Base-by-base conservation (phyloP, 2,797 vertebrate genomes). In the Melanotaenia boesemani region DNA sequence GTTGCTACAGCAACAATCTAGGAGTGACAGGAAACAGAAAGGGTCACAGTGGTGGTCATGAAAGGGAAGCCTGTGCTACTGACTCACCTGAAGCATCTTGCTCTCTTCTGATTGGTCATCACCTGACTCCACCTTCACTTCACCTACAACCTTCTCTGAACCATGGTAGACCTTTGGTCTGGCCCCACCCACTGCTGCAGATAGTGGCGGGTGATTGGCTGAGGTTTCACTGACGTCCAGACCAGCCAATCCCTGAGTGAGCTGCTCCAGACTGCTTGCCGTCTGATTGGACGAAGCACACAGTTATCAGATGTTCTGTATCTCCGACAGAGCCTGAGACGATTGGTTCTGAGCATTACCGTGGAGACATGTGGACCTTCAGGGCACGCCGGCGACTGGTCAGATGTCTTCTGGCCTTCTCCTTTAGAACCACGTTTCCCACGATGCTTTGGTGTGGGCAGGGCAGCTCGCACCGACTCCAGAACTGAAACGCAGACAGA, bases 201-300 rank as follows among this genome's bases (percentile, higher is more conserved):
- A 90, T 5, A 88, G 63, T 2, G 70, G 68, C 32, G 69, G 64
- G 46, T 70, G 74, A 79, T 39, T 84, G 65, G 84, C 36, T 41
- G 85, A 80, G 20, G 61, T 74, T 1, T 82, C 80, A 76, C 81
- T 67, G 22, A 95, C 83, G 80, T 93, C 92, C 64, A 95, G 77
- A 63, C 75, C 22, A 24, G 86, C 91, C 81, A 95, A 82, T 85
- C 90, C 93, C 59, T 88, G 87, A 8, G 89, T 88, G 63, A 95
- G 92, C 67, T 92, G 90, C 12, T 94, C 91, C 0, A 95, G 81
- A 20, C 80, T 65, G 0, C 6, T 2, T 30, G 72, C 60, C 18
- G 5, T 36, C 88, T 89, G 82, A 76, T 81, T 70, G 74, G 83
- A 82, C 0, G 58, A 34, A 44, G 18, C 13, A 44, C 13, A 5